Evolutionary conservation across 2,888 invertebrate species (phyloP), one percentile per base, ranked within the genome.

Genomic region (Trachelus stipa): DNA sequence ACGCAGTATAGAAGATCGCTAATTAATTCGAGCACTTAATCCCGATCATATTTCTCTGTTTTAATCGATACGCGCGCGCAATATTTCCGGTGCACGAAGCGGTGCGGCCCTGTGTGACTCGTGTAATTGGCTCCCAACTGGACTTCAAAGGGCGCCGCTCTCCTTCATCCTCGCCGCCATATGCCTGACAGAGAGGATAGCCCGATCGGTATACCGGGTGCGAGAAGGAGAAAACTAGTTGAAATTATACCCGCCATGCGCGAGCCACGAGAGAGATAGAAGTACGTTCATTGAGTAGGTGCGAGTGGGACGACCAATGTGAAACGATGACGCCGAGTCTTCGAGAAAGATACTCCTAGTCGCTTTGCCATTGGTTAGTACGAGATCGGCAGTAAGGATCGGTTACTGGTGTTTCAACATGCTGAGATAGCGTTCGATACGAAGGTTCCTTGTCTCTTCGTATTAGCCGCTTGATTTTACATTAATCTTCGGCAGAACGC

Each of bases 71-170:
- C 74, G 74, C 74, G 83, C 87, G 86, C 86, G 82, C 85, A 84
- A 87, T 88, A 88, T 87, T 88, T 88, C 87, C 83, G 86, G 84
- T 84, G 82, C 78, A 82, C 80, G 76, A 80, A 77, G 83, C 78
- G 80, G 81, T 90, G 90, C 90, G 91, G 90, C 90, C 90, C 90
- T 91, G 91, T 90, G 91, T 91, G 91, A 91, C 91, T 91, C 91
- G 91, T 91, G 91, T 91, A 91, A 91, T 91, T 91, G 91, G 91
- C 91, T 91, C 90, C 91, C 91, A 91, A 91, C 90, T 91, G 91
- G 91, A 91, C 91, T 91, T 91, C 91, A 91, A 91, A 91, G 90
- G 88, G 85, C 81, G 89, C 91, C 91, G 91, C 91, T 91, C 88
- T 85, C 91, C 91, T 91, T 91, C 91, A 91, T 91, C 91, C 89